phyloP scores from a whole-genome alignment of 1,140 invertebrate genomes.

The Meloidogyne hapla region DNA sequence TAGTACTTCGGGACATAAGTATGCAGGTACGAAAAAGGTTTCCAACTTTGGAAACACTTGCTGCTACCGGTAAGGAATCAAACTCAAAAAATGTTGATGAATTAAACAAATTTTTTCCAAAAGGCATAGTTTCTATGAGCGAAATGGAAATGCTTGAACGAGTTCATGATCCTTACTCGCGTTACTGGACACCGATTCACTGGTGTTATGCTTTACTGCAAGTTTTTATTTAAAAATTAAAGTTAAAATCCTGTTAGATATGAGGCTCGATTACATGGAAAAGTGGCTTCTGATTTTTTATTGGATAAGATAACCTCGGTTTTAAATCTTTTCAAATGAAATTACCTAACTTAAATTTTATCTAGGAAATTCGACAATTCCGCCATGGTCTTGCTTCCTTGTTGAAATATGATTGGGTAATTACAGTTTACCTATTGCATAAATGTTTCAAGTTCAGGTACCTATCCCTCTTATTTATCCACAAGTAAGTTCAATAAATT shows the following conservation, averaged over 20 bases:
- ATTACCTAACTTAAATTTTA: constrained; percentile 14
- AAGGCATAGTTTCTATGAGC: constrained; percentile 48
- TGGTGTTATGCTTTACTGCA: constrained; percentile 47
- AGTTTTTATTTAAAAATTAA: background rate
- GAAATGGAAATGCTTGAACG: constrained; percentile 50
- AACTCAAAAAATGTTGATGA: background rate
- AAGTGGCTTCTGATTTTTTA: constrained; percentile 55
- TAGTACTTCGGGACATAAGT: constrained; percentile 57
- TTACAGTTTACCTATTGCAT: background rate
- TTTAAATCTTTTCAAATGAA: constrained; percentile 13
- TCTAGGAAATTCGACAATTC: constrained; percentile 57
- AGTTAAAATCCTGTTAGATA: constrained; percentile 40
- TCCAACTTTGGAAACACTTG: constrained; percentile 58
- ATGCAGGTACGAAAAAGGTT: constrained; percentile 58
- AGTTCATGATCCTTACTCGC: constrained; percentile 45
- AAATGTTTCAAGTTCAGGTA: constrained; percentile 31
- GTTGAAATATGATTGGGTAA: constrained; percentile 58
- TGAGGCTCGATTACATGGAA: constrained; percentile 45
- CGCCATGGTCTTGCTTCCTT: constrained; percentile 45
- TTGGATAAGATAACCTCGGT: constrained; percentile 45
- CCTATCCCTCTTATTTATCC: constrained; percentile 59
- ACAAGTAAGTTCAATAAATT: constrained; percentile 5
- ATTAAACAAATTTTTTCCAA: constrained; percentile 18
- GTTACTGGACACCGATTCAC: constrained; percentile 62
- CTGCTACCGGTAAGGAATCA: constrained; percentile 47